Evolutionary conservation across 2,113 vertebrate genomes (phyloP).

Genomic region (Phrynocephalus versicolor): DNA sequence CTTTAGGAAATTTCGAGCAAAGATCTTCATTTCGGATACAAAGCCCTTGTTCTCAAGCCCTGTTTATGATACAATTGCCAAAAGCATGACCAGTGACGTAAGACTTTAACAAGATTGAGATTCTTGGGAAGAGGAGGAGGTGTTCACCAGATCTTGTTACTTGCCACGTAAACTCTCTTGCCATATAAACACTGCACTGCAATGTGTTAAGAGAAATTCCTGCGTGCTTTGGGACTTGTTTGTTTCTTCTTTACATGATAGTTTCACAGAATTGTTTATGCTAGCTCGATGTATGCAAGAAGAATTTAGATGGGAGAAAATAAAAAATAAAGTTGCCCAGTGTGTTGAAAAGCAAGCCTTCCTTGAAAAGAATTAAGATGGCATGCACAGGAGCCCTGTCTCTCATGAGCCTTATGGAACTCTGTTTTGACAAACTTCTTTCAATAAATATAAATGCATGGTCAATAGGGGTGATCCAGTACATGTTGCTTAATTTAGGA

Average conservation of each 20-base stretch:
- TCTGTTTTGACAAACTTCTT: neutral
- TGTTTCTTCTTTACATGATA: conserved; percentile 7
- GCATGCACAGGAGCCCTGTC: neutral
- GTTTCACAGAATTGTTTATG: neutral
- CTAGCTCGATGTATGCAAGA: neutral
- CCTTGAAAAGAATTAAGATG: neutral
- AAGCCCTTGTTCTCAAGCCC: neutral
- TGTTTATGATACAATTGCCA: neutral
- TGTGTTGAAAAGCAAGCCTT: neutral
- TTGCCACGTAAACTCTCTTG: conserved; percentile 2
- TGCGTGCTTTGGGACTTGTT: neutral
- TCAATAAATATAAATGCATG: neutral
- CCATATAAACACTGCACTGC: no score
- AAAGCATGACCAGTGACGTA: neutral
- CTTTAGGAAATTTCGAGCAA: neutral
- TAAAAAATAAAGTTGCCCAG: neutral
- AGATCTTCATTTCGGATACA: neutral
- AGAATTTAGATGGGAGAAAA: neutral
- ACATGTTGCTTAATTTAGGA: neutral
- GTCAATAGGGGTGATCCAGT: neutral
- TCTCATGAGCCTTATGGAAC: no score
- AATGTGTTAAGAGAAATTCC: neutral
- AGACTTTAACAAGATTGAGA: neutral
- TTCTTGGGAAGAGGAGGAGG: neutral
- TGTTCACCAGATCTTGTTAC: neutral